These are phyloP conservation scores for Drosophila histrio DNA, from an alignment of 2,888 invertebrate genomes.

Conservation along the genomic window DNA sequence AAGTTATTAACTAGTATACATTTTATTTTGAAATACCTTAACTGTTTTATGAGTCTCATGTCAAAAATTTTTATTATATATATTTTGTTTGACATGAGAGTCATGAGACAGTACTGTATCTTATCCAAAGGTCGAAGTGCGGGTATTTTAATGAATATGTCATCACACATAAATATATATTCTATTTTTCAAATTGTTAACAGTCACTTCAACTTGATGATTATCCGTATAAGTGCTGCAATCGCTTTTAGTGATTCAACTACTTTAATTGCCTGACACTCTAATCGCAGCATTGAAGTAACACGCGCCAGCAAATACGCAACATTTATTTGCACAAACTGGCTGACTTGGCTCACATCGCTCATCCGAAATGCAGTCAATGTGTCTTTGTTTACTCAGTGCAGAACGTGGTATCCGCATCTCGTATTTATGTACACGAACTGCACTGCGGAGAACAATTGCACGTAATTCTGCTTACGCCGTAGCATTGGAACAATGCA, in stretches of 20 bases:
- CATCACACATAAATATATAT: no score
- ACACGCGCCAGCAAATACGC: slow-evolving; percentile 25
- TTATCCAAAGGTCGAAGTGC: no score
- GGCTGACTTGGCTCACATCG: slow-evolving; percentile 40
- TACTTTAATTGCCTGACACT: slow-evolving; percentile 3
- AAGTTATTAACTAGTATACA: no score
- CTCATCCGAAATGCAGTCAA: slow-evolving; percentile 76
- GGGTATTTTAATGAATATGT: no score
- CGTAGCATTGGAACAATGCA: slow-evolving; percentile 65
- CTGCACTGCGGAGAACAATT: slow-evolving; percentile 78
- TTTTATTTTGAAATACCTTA: no score
- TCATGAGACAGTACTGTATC: no score
- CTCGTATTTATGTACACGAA: slow-evolving; percentile 80
- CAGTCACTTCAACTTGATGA: no score
- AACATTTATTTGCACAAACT: slow-evolving; percentile 48
- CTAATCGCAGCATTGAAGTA: slow-evolving; percentile 12
- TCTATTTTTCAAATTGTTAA: no score
- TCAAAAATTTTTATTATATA: neutral
- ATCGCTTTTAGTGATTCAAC: neutral
- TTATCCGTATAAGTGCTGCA: neutral
- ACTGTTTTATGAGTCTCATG: no score
- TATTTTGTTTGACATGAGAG: neutral
- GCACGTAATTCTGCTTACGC: slow-evolving; percentile 81
- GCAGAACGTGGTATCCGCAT: slow-evolving; percentile 43
- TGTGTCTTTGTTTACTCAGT: slow-evolving; percentile 72